phyloP scores from a whole-genome alignment of 2,888 invertebrate genomes.

The Drosophila cognata region DNA sequence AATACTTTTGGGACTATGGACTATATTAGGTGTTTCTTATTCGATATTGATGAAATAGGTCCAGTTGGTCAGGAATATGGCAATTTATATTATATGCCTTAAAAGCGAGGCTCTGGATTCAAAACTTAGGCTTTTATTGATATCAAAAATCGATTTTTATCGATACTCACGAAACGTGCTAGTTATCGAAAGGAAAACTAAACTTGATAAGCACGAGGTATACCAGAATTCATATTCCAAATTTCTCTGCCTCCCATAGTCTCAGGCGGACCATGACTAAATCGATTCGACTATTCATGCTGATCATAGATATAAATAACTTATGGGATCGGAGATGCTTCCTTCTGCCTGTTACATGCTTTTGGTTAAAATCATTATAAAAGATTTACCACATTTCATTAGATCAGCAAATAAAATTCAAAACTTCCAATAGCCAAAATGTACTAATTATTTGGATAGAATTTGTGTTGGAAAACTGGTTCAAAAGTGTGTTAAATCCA shows the following conservation, averaged over 20 bases:
- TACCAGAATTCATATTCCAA: not conserved
- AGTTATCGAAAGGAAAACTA: not conserved
- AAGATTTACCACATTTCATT: too few relatives aligned
- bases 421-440: not conserved
- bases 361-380: not conserved
- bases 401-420: not conserved
- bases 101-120: too few relatives aligned
- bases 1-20: not conserved
- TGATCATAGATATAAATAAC: not conserved
- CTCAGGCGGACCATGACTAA: not conserved
- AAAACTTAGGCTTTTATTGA: not conserved
- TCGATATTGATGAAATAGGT: not conserved
- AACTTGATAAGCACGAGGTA: rapidly evolving
- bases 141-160: not conserved
- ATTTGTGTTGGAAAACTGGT: not conserved
- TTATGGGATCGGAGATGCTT: not conserved
- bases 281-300: not conserved
- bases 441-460: not conserved
- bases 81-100: not conserved
- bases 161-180: not conserved
- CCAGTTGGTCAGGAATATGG: not conserved
- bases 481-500: not conserved
- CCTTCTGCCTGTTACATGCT: not conserved
- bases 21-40: not conserved
- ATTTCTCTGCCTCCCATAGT: rapidly evolving